These are phyloP conservation scores for Stenurella melanura DNA, from an alignment of 2,888 invertebrate genomes.

Conservation along the genomic window DNA sequence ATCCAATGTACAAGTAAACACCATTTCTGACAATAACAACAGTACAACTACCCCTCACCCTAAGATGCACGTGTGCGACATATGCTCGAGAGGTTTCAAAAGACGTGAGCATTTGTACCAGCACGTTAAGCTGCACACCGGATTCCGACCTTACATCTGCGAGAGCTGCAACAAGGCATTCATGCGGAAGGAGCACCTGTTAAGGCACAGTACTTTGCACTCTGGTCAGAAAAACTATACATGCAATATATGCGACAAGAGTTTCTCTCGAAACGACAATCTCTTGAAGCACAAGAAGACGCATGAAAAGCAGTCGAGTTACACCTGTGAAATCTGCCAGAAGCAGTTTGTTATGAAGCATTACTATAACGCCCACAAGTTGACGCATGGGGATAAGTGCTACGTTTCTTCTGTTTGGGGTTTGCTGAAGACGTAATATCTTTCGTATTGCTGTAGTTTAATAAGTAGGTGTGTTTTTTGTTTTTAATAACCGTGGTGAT, in stretches of 20 bases:
- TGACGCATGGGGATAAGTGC: slow-evolving; percentile 71
- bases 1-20: slow-evolving; percentile 21
- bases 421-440: slow-evolving; percentile 58
- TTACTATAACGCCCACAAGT: slow-evolving; percentile 80
- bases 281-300: slow-evolving; percentile 78
- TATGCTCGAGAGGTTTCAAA: slow-evolving; percentile 80
- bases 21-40: slow-evolving; percentile 43
- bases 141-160: slow-evolving; percentile 81
- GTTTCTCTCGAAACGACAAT: slow-evolving; percentile 77
- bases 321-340: slow-evolving; percentile 80
- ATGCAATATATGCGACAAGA: slow-evolving; percentile 77
- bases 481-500: slow-evolving; percentile 4
- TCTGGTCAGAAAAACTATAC: slow-evolving; percentile 81
- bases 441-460: not conserved
- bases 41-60: slow-evolving; percentile 27
- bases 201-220: slow-evolving; percentile 81
- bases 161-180: slow-evolving; percentile 81
- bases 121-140: slow-evolving; percentile 80
- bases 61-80: slow-evolving; percentile 73
- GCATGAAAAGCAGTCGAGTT: slow-evolving; percentile 76
- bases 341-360: slow-evolving; percentile 81
- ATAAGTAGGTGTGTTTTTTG: slow-evolving; percentile 7
- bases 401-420: slow-evolving; percentile 57
- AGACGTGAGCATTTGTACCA: slow-evolving; percentile 82
- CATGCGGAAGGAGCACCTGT: slow-evolving; percentile 81